A percentile compares a stretch with the other conserved stretches of the same genome.
Evolutionary conservation across 2,113 vertebrate species (phyloP).

Genomic region (Pteronura brasiliensis): DNA sequence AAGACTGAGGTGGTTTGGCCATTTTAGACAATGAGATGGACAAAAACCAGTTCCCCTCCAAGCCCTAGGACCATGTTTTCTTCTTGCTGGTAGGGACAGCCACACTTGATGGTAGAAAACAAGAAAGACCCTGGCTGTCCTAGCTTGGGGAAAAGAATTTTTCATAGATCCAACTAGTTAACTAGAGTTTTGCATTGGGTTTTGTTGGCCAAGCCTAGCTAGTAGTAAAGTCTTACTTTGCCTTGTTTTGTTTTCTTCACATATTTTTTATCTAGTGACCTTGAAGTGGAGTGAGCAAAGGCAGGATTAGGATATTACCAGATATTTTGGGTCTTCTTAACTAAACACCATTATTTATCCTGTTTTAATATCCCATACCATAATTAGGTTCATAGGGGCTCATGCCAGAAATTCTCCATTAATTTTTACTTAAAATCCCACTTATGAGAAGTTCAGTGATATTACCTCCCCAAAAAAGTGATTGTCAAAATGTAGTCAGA

Average conservation of each 20-base stretch:
- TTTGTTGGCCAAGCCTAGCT: background rate
- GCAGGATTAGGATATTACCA: background rate
- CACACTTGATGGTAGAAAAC: background rate
- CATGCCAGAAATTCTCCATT: background rate
- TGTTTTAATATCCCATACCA: background rate
- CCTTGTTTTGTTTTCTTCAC: background rate
- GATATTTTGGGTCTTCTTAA: background rate
- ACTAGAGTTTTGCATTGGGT: background rate
- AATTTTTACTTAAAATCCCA: background rate
- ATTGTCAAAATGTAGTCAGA: background rate
- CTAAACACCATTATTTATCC: background rate
- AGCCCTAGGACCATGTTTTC: background rate
- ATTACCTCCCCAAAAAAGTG: background rate
- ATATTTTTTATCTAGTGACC: background rate
- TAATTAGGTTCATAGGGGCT: background rate
- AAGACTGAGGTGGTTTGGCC: background rate
- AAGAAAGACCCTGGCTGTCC: background rate
- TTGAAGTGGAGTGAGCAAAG: background rate
- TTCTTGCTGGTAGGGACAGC: background rate
- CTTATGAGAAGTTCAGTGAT: background rate
- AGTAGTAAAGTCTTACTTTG: background rate
- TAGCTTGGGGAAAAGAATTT: background rate
- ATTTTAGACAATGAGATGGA: background rate
- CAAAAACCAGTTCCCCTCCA: background rate
- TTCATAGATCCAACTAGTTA: background rate